phyloP scores from a whole-genome alignment of 2,113 vertebrate genomes.

The Alexandromys fortis region DNA sequence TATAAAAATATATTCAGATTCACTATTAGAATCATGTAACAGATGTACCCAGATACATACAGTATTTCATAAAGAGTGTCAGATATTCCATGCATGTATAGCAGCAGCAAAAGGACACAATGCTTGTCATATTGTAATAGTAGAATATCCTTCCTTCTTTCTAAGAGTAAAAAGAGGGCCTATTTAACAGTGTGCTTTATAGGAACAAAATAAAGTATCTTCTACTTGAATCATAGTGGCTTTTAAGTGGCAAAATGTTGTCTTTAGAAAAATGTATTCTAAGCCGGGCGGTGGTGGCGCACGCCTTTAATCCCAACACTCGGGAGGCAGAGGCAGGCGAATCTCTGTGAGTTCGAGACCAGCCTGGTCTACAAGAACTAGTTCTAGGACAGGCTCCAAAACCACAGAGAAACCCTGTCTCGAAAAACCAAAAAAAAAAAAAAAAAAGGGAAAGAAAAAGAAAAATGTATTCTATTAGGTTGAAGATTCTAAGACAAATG shows the following conservation, averaged over 20 bases:
- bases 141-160: not conserved
- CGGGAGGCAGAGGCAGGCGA: too few species aligned
- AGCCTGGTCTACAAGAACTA: too few species aligned
- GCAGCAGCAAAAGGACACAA: not conserved
- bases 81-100: not conserved
- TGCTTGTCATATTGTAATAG: not conserved
- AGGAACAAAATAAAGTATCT: not conserved
- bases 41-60: not conserved
- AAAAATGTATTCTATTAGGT: not conserved
- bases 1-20: conserved; percentile 40
- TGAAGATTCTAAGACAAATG: not conserved
- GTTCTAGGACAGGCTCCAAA: too few species aligned
- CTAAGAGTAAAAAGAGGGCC: not conserved
- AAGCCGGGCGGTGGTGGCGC: too few species aligned
- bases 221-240: conserved; percentile 20
- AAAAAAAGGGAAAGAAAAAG: too few species aligned
- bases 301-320: too few species aligned
- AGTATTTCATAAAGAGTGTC: not conserved
- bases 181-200: conserved; percentile 1
- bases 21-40: not conserved
- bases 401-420: too few species aligned
- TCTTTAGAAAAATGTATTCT: not conserved
- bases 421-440: too few species aligned
- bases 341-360: too few species aligned
- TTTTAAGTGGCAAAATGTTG: not conserved